Evolutionary conservation across 2,113 vertebrate species (phyloP), one percentile per base, ranked within the genome.

Genomic region (Dascyllus trimaculatus): DNA sequence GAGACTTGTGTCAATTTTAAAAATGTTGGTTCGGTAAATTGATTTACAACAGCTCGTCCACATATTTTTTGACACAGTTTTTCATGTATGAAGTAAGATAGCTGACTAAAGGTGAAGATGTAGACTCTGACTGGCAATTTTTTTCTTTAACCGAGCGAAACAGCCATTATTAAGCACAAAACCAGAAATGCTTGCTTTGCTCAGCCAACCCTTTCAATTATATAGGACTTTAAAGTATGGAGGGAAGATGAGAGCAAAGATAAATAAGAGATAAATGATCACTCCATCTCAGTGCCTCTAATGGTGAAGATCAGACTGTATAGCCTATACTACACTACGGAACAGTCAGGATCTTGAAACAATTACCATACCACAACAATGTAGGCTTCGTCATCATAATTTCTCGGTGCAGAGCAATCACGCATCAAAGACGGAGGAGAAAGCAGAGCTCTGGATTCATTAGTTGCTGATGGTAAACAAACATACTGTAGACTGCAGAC

Each of bases 401-500:
- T 63, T 72, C 71, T 81, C 8, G 11, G 56, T 32, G 14, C 67
- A 4, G 35, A 17, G 56, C 57, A 62, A 71, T 80, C 66, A 68
- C 1, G 35, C 64, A 60, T 83, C 76, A 88, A 81, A 88, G 73
- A 24, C 52, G 6, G 58, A 38, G 11, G 65, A 53, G 53, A 60
- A 63, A 70, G 58, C 46, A 40, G 71, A 73, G 65, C 45, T 48
- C 25, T 48, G 72, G 45, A 71, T 58, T 54, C 60, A 78, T 81
- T 54, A 43, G 71, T 76, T 19, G 62, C 77, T 82, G 84, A 84
- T n/a, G 68, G 75, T 75, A 84, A 84, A 85, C 76, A 89, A 84
- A 85, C 58, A 81, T 13, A 11, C 29, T 38, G 45, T 17, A 59
- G 51, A 81, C 65, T 81, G 71, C 74, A 73, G 60, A 5, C 18